Evolutionary conservation across 2,797 vertebrate species (phyloP).

Genomic region (Brotula barbata): DNA sequence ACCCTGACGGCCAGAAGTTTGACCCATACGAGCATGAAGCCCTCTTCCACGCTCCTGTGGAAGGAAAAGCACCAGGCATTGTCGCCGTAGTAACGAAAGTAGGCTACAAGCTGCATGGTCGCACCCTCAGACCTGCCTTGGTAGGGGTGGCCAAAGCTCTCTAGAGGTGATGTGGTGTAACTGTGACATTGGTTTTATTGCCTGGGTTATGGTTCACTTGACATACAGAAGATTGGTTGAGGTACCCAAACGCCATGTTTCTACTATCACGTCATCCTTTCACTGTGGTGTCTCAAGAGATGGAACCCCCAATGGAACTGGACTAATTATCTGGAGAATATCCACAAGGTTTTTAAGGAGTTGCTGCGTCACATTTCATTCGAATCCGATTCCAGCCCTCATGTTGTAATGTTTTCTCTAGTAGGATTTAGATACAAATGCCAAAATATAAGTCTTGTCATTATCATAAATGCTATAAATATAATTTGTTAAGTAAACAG

Average conservation of each 20-base stretch:
- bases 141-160: constrained; percentile 92
- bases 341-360: constrained; percentile 34
- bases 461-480: not conserved
- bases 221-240: constrained; percentile 25
- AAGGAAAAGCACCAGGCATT: constrained; percentile 89
- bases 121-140: constrained; percentile 91
- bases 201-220: constrained; percentile 31
- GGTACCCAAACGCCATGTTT: constrained; percentile 3
- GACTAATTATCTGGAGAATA: constrained; percentile 38
- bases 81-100: constrained; percentile 92
- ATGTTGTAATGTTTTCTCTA: not conserved
- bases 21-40: constrained; percentile 97
- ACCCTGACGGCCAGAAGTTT: constrained; percentile 90
- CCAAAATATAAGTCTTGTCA: not conserved
- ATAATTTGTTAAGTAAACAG: not conserved
- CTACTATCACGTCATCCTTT: constrained; percentile 1
- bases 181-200: constrained; percentile 22
- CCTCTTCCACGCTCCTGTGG: constrained; percentile 86
- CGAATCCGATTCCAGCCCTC: constrained; percentile 15
- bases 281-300: constrained; percentile 36
- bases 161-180: constrained; percentile 60
- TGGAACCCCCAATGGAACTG: constrained; percentile 26
- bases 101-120: constrained; percentile 94
- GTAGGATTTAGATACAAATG: not conserved
- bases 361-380: not conserved